Percentiles rank a stretch among this genome's conserved stretches.
Conservation (phyloP, 2,888 invertebrate species). For the Cephus spinipes region DNA sequence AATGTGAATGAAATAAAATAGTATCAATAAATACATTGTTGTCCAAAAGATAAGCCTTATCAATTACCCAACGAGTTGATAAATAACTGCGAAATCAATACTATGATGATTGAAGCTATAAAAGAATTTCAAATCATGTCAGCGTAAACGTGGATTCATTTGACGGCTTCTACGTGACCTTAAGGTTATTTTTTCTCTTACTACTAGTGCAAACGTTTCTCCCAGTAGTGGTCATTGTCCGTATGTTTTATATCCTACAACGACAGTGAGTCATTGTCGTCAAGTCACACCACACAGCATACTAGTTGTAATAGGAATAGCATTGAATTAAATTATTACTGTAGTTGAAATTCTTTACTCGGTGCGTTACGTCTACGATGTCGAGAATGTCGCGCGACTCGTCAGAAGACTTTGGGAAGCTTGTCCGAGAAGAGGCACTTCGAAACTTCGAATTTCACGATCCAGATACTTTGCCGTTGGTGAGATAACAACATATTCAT, state of each 20-base stretch:
- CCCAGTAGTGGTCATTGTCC: background rate
- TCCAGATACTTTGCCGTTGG: background rate
- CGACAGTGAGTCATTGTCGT: background rate
- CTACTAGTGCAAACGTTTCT: background rate
- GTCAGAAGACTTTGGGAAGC: background rate
- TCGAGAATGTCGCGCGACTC: background rate
- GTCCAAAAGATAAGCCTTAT: background rate
- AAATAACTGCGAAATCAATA: background rate
- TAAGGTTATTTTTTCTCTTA: background rate
- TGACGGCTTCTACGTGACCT: background rate
- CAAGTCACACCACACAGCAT: background rate
- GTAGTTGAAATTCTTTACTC: background rate
- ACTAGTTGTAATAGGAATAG: background rate
- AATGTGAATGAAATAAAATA: background rate
- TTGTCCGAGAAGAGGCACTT: background rate
- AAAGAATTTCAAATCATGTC: background rate
- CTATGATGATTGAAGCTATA: background rate
- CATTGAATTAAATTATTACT: background rate
- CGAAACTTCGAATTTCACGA: background rate
- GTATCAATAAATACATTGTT: background rate
- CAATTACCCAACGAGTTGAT: background rate
- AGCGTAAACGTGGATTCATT: background rate
- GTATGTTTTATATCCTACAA: background rate
- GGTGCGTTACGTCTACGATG: background rate
- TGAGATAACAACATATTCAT: background rate